Base-by-base conservation (phyloP, 2,113 vertebrate genomes). In the Misgurnus mizolepis region DNA sequence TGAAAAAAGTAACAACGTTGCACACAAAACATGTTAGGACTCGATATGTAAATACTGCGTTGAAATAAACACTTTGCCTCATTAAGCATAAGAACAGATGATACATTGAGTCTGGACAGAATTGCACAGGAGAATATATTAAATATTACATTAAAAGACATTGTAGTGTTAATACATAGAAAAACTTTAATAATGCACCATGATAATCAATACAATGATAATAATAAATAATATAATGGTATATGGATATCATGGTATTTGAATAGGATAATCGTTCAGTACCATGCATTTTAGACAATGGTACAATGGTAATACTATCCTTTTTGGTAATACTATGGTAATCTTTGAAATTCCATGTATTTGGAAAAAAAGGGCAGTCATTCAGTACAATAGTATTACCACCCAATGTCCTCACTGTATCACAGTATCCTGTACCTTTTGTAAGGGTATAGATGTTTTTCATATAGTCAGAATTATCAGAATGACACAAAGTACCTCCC, bases 71-170 rank as follows among this genome's bases (percentile, higher is more conserved):
- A 58, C 55, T 58, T 58, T 58, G 17, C n/a, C 8, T 18, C 6
- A 18, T 18, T 17, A 58, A 58, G 55, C 53, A n/a, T 72, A 22
- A 73, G n/a, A 27, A 27, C 40, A 72, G 9, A 41, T 18, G 53
- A 11, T 70, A 34, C 7, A 55, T 39, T 55, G 49, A 9, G 27
- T 71, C 14, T 11, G 49, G 68, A 1, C 68, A 71, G 15, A 72
- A 43, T 41, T 58, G 12, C 14, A 43, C 53, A 7, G 17, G 40
- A 41, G 10, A 17, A 72, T 34, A 58, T 39, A 7, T 70, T 49
- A 68, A 41, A 72, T 56, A 72, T 71, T 11, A 56, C 34, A 56
- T 71, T 56, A 18, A 22, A 73, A 73, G 40, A 60, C 50, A 58
- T 7, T 53, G 12, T 56, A 72, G 17, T 5, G 15, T 41, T 18